These are phyloP conservation scores for Elysia crispata DNA, from an alignment of 2,888 invertebrate species.

Conservation along the genomic window DNA sequence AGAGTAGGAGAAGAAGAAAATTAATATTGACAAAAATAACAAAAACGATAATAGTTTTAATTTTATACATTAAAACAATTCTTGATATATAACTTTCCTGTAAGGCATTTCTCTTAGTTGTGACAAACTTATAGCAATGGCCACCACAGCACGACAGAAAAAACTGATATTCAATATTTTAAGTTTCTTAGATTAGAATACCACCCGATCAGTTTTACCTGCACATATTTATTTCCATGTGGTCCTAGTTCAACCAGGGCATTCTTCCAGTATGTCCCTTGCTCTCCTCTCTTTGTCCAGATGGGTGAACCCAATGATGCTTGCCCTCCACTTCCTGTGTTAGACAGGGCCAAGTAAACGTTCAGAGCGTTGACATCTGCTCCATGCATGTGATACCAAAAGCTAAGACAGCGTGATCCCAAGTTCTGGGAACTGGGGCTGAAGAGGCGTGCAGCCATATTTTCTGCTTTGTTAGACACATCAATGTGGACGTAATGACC, in stretches of 20 bases:
- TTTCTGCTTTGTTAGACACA: constrained; percentile 56
- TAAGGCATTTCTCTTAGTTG: no score
- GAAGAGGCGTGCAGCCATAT: constrained; percentile 64
- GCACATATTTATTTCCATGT: not conserved
- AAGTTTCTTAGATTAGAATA: no score
- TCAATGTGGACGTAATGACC: constrained; percentile 74
- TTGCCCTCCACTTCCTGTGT: not conserved
- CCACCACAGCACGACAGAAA: no score
- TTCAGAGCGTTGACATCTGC: constrained; percentile 66
- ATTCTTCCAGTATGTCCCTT: constrained; percentile 60
- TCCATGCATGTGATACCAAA: constrained; percentile 77
- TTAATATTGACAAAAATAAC: no score
- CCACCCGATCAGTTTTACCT: no score
- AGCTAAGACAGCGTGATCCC: constrained; percentile 64
- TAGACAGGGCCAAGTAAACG: constrained; percentile 57
- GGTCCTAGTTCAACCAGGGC: constrained; percentile 54
- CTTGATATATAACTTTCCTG: no score
- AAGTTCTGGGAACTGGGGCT: constrained; percentile 57
- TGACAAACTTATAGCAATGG: no score
- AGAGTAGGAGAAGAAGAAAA: not conserved
- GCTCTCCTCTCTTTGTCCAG: constrained; percentile 57
- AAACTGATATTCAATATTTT: no score
- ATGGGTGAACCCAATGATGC: constrained; percentile 12
- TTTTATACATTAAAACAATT: no score
- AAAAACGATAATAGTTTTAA: no score